phyloP scores from a whole-genome alignment of 1,140 invertebrate genomes.

The Apis florea region DNA sequence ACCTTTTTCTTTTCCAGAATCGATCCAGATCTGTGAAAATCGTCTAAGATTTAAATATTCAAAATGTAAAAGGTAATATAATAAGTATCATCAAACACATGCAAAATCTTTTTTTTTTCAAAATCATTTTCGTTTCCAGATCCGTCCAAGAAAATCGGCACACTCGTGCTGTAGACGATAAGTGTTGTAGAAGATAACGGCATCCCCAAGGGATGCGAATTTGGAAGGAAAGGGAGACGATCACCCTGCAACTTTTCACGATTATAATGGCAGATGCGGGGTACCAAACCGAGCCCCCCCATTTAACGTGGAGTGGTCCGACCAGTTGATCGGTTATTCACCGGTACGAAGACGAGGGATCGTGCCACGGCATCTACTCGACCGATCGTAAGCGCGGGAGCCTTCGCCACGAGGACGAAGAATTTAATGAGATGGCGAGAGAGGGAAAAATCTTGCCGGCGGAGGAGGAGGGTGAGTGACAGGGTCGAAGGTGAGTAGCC shows the following conservation, averaged over 20 bases:
- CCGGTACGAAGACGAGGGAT: constrained; percentile 42
- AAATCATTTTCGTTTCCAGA: too few relatives aligned
- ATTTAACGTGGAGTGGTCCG: constrained; percentile 53
- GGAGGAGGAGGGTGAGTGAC: constrained; percentile 45
- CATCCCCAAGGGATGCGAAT: background rate
- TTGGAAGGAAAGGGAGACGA: constrained; percentile 1
- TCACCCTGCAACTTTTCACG: constrained; percentile 34
- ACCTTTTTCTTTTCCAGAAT: too few relatives aligned
- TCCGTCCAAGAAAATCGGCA: background rate
- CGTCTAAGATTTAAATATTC: too few relatives aligned
- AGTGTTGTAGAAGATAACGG: background rate
- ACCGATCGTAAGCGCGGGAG: constrained; percentile 45
- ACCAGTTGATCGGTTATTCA: constrained; percentile 63
- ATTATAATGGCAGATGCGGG: constrained; percentile 48
- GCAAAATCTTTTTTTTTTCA: too few relatives aligned
- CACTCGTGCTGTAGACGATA: background rate
- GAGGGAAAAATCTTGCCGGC: constrained; percentile 18
- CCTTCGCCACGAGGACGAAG: constrained; percentile 9
- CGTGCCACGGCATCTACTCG: constrained; percentile 52
- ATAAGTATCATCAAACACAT: too few relatives aligned
- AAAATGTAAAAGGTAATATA: too few relatives aligned
- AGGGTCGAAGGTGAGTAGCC: constrained; percentile 52
- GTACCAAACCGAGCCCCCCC: background rate
- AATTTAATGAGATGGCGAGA: constrained; percentile 46
- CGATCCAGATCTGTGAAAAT: too few relatives aligned